Base-by-base conservation (phyloP, 1,140 invertebrate genomes). In the Aphaenogaster rudis region DNA sequence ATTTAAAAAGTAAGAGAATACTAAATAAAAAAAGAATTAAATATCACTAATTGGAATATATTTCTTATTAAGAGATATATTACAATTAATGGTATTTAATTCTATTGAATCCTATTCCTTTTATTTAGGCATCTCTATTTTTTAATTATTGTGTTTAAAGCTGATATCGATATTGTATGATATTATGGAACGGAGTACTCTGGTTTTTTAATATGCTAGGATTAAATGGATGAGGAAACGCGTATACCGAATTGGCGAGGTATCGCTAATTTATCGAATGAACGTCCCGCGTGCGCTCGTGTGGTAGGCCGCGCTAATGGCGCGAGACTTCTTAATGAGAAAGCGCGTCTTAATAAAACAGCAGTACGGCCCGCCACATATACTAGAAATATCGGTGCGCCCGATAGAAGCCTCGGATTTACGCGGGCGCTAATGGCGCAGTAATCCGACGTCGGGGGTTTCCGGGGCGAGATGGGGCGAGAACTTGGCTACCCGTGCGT, bases 281-380 rank as follows among this genome's bases (percentile, higher is more conserved):
- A 90, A 63, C 57, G 74, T 78, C 82, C 74, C 72, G 89, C 69
- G 74, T 74, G 74, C 59, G 71, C 71, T 88, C 78, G 72, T 42
- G 66, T 67, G 45, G 33, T 50, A 54, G 52, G 21, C 36, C 59
- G 50, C 36, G 71, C 39, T 91, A 91, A 91, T 88, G 87, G 89
- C 84, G 74, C 88, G 87, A 90, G 86, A 91, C 79, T 91, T 88
- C 89, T 87, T 91, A 91, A 91, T 91, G 90, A 91, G 89, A 88
- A 87, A 91, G 89, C 88, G 84, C 87, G 89, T 91, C 90, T 91
- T 91, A 90, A 91, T 91, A 91, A 90, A 81, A 81, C 78, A 87
- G 67, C 89, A 77, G 81, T 88, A 88, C 88, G 79, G 72, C 59
- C 77, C 64, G 61, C 66, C 82, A 90, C 87, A 90, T 88, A 87